Conservation (phyloP, 2,113 vertebrate genomes). For the Arothron firmamentum region DNA sequence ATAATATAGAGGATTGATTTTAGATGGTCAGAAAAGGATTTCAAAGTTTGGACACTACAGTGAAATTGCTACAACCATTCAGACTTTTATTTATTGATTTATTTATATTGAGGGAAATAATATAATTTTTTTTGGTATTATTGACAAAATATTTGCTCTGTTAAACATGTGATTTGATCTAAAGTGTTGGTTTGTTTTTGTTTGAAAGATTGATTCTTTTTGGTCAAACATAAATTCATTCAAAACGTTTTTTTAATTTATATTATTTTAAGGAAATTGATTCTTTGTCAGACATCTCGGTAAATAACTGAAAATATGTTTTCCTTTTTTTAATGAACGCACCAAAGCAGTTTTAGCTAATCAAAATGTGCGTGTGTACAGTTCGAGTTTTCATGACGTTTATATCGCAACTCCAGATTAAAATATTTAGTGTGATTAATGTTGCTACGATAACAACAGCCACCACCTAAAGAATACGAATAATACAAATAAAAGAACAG, state of each 20-base stretch:
- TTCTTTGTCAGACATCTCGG: no score
- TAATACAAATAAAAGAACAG: background rate
- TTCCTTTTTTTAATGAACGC: no score
- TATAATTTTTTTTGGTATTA: background rate
- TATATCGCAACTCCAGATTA: background rate
- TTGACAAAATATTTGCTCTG: background rate
- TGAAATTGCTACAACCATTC: constrained; percentile 15
- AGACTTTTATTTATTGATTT: background rate
- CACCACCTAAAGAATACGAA: background rate
- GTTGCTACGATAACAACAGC: background rate
- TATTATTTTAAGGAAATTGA: no score
- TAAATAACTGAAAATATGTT: no score
- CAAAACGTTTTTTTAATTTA: no score
- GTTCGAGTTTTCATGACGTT: no score
- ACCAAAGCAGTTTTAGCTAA: no score
- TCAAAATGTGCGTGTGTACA: no score
- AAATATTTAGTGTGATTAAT: background rate
- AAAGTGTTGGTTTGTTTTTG: no score
- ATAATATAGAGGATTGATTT: constrained; percentile 63
- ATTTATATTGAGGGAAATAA: background rate
- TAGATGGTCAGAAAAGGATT: constrained; percentile 40
- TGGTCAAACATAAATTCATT: no score
- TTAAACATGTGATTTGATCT: no score
- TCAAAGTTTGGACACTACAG: constrained; percentile 18
- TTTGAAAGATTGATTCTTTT: no score